These are phyloP conservation scores for Lithobius niger DNA, from an alignment of 1,140 invertebrate genomes.

Conservation along the genomic window DNA sequence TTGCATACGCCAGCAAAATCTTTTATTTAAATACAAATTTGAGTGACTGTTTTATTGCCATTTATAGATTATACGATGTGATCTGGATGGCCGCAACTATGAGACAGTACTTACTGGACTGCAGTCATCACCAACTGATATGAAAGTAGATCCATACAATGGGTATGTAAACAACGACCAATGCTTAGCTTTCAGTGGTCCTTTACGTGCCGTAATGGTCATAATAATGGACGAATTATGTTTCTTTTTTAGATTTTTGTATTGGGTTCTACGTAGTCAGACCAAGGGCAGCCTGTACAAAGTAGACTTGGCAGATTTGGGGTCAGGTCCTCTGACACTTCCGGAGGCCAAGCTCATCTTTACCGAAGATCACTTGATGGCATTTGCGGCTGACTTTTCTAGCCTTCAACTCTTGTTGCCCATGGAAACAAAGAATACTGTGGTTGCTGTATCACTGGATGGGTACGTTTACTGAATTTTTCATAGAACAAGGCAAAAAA, in stretches of 20 bases:
- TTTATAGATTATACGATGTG: slow-evolving; percentile 60
- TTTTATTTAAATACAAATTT: slow-evolving; percentile 2
- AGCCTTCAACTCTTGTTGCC: slow-evolving; percentile 67
- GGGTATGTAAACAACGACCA: slow-evolving; percentile 57
- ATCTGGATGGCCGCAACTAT: slow-evolving; percentile 50
- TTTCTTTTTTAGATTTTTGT: slow-evolving; percentile 48
- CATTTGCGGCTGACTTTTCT: slow-evolving; percentile 63
- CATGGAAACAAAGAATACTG: slow-evolving; percentile 51
- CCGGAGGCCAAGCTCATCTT: slow-evolving; percentile 38
- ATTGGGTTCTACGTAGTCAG: slow-evolving; percentile 50
- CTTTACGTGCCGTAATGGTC: too few species aligned
- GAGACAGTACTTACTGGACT: slow-evolving; percentile 52
- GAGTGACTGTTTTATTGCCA: neutral
- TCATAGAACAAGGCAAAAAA: too few species aligned
- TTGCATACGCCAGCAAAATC: too few species aligned
- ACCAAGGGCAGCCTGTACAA: slow-evolving; percentile 52
- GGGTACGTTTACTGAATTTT: slow-evolving; percentile 40
- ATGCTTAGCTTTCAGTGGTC: too few species aligned
- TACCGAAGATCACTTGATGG: slow-evolving; percentile 43
- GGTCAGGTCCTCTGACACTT: slow-evolving; percentile 46
- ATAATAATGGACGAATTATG: too few species aligned
- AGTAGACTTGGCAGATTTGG: slow-evolving; percentile 57
- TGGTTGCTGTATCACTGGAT: slow-evolving; percentile 63
- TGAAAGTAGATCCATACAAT: slow-evolving; percentile 83
- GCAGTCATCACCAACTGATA: slow-evolving; percentile 48